Conservation (phyloP, 2,113 vertebrate genomes). For the Ifrita kowaldi region DNA sequence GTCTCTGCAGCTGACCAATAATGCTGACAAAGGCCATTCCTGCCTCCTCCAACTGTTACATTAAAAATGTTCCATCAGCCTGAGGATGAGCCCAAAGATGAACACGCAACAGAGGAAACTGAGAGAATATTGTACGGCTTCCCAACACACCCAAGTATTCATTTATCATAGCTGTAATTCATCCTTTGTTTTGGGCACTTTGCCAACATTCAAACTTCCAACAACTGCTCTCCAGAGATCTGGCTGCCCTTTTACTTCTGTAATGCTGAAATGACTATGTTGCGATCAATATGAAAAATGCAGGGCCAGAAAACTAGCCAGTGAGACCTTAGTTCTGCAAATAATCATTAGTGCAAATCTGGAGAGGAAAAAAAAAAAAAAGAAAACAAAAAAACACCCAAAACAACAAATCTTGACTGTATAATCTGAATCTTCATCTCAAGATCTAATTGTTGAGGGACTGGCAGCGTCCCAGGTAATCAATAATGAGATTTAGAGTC, state of each 20-base stretch:
- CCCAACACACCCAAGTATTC: not conserved
- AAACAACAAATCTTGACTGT: conserved; percentile 27
- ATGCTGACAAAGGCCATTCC: not conserved
- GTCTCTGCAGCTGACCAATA: not conserved
- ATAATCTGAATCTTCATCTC: conserved; percentile 55
- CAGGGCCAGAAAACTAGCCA: not conserved
- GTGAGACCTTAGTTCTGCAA: conserved; percentile 44
- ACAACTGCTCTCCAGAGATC: not conserved
- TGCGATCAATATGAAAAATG: conserved; percentile 39
- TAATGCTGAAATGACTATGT: conserved; percentile 23
- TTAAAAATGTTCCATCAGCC: not conserved
- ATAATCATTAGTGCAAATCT: conserved; percentile 41
- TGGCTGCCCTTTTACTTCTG: conserved; percentile 8
- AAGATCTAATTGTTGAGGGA: conserved; percentile 55
- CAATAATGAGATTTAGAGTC: conserved; percentile 51
- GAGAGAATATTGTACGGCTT: not conserved
- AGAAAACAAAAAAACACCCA: not conserved
- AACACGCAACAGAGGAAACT: not conserved
- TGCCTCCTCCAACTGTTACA: not conserved
- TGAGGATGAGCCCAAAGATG: not conserved
- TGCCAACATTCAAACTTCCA: not conserved
- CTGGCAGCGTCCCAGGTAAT: conserved; percentile 53
- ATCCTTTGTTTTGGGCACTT: not conserved
- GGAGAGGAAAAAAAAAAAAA: not conserved
- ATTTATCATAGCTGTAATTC: not conserved